phyloP scores from a whole-genome alignment of 92 coral and sea anemone genomes.

The Umimayanthus kanabou region DNA sequence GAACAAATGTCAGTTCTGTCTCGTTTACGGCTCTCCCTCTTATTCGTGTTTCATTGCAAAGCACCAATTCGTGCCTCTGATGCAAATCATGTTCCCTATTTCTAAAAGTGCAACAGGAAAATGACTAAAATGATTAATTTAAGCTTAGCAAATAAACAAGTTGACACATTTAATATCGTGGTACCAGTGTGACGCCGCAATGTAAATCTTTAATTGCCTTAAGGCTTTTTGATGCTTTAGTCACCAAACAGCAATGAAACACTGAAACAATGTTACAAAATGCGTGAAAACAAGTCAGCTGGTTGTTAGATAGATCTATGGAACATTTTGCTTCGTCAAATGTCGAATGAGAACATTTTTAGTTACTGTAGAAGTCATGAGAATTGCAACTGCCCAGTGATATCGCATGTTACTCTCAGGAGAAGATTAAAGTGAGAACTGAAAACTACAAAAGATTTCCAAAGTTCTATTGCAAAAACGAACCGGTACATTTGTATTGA shows the following conservation, averaged over 20 bases:
- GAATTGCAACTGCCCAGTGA: conserved; percentile 6
- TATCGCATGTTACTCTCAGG: not conserved
- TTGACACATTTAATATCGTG: conserved; percentile 34
- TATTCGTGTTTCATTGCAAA: not conserved
- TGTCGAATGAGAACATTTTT: not conserved
- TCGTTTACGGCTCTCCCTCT: not conserved
- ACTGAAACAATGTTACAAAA: conserved; percentile 23
- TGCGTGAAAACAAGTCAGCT: not conserved
- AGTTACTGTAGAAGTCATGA: not conserved
- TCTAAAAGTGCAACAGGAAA: conserved; percentile 27
- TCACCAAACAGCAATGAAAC: conserved; percentile 34
- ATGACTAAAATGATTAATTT: conserved; percentile 11
- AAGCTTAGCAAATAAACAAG: conserved; percentile 31
- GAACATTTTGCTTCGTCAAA: not conserved
- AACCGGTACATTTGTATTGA: conserved; percentile 4
- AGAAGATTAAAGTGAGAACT: not conserved
- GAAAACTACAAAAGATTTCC: not conserved
- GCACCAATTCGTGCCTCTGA: conserved; percentile 18
- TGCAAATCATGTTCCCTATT: not conserved
- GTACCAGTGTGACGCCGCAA: conserved; percentile 36
- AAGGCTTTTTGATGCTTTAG: not conserved
- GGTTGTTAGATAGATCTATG: not conserved
- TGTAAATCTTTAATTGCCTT: conserved; percentile 32
- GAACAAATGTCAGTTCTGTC: not conserved
- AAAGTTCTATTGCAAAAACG: not conserved